These are phyloP conservation scores for Cottus gobio DNA, from an alignment of 2,113 vertebrate genomes.

Conservation along the genomic window DNA sequence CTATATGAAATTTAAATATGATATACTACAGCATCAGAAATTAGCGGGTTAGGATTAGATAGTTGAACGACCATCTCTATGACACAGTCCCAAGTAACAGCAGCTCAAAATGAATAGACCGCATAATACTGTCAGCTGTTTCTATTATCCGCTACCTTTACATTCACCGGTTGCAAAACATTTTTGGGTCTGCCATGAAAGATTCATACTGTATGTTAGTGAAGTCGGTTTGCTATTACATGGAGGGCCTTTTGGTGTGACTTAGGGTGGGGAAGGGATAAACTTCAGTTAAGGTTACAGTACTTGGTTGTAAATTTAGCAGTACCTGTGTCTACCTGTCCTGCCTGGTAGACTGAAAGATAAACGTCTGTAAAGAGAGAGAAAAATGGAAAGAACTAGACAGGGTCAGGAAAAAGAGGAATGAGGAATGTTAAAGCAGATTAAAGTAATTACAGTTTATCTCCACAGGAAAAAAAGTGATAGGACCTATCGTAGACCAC, in stretches of 20 bases:
- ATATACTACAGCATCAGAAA: not conserved
- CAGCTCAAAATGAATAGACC: not conserved
- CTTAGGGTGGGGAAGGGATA: conserved; percentile 42
- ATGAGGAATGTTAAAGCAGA: conserved; percentile 92
- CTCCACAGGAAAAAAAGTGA: conserved; percentile 74
- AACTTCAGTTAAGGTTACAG: conserved; percentile 73
- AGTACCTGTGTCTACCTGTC: conserved; percentile 99
- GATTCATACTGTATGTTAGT: conserved; percentile 86
- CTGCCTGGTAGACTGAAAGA: conserved; percentile 99
- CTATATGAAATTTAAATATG: too few species aligned
- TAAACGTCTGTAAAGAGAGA: conserved; percentile 99
- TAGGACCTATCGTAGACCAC: conserved; percentile 83
- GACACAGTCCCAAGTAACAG: too few species aligned
- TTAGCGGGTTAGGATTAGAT: too few species aligned
- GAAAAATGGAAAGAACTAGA: conserved; percentile 99
- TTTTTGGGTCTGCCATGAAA: conserved; percentile 92
- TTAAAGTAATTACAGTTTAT: conserved; percentile 83
- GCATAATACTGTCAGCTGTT: not conserved
- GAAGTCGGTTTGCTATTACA: conserved; percentile 90
- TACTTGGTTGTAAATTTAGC: conserved; percentile 89
- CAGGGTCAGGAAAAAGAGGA: conserved; percentile 96
- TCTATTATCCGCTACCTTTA: not conserved
- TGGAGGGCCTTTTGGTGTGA: conserved; percentile 78
- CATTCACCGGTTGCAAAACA: conserved; percentile 48
- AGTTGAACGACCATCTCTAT: not conserved